phyloP scores from a whole-genome alignment of 1,140 invertebrate genomes.

The Drosophila arizonae region DNA sequence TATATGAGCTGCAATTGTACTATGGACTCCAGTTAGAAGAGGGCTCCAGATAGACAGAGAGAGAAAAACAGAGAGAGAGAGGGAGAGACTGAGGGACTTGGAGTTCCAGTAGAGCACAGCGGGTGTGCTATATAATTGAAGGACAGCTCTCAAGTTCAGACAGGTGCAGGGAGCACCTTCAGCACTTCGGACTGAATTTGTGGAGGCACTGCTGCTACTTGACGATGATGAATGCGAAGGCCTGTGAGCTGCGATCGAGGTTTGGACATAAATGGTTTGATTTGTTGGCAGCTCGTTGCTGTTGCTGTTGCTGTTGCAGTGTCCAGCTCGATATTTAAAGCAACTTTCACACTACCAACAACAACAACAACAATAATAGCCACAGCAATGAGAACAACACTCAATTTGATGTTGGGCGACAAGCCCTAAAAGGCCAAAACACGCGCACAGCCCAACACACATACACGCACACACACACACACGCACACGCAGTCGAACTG shows the following conservation, averaged over 20 bases:
- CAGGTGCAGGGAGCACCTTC: conserved; percentile 60
- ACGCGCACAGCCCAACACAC: conserved; percentile 51
- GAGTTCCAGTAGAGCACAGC: conserved; percentile 59
- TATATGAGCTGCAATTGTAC: conserved; percentile 26
- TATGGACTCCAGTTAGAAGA: conserved; percentile 59
- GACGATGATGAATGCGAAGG: conserved; percentile 77
- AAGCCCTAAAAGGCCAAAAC: conserved; percentile 73
- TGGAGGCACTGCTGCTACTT: conserved; percentile 30
- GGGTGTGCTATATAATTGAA: conserved; percentile 77
- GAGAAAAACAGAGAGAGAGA: no score
- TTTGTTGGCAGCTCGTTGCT: conserved; percentile 55
- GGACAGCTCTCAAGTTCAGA: conserved; percentile 49
- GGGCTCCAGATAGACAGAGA: conserved; percentile 12
- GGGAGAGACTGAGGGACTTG: neutral
- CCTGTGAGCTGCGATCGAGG: conserved; percentile 39
- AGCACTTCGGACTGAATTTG: conserved; percentile 5
- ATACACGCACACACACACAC: neutral
- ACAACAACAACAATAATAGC: conserved; percentile 4
- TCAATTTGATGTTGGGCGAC: conserved; percentile 72
- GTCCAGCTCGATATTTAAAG: conserved; percentile 67
- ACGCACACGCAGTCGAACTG: neutral
- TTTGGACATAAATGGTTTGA: conserved; percentile 77
- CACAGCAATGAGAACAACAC: conserved; percentile 23
- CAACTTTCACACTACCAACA: conserved; percentile 73
- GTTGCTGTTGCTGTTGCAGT: neutral